Evolutionary conservation across 64 coral and sea anemone genomes (phyloP), one percentile per base, ranked within the genome.

Genomic region (Trachythela sp.): DNA sequence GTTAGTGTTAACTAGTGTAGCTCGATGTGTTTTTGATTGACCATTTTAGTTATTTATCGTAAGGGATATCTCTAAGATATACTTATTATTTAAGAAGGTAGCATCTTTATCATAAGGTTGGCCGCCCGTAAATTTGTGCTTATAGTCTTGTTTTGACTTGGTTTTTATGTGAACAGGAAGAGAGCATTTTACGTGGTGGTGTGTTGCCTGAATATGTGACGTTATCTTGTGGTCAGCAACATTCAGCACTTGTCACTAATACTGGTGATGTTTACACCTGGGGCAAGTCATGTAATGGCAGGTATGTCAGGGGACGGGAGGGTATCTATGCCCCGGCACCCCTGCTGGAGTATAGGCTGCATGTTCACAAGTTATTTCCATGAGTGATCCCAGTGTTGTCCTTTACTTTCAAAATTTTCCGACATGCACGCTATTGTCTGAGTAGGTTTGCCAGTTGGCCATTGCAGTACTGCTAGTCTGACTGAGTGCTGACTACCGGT

Each of bases 181-280:
- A 39, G 17, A 37, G 75, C 33, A 80, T 80, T 80, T 80, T 80
- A 36, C 75, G 30, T 1, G 33, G 33, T 2, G 75, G 75, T 17
- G 18, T 80, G 89, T 36, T 98, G 70, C 54, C 86, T 90, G 64
- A 80, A 4, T 91, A 86, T 51, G 83, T 87, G 7, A 92, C 88
- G 84, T 86, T 98, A 58, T 92, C 91, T 10, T 98, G 95, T 89
- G 95, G 95, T 58, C 93, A 98, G 84, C 91, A 94, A 51, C 95
- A 98, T 43, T 92, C 95, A 17, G 95, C 95, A 34, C 90, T 98
- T 26, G 92, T 98, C 0, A 98, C 88, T n/a, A 41, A 91, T 40
- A 88, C 88, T 18, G 95, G 93, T 31, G 95, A 98, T 52, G 93
- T 98, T 17, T 98, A 94, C 86, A 94, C 95, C 0, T 98, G 95